Base-by-base conservation (phyloP, 2,113 vertebrate species). In the Calidris pugnax region DNA sequence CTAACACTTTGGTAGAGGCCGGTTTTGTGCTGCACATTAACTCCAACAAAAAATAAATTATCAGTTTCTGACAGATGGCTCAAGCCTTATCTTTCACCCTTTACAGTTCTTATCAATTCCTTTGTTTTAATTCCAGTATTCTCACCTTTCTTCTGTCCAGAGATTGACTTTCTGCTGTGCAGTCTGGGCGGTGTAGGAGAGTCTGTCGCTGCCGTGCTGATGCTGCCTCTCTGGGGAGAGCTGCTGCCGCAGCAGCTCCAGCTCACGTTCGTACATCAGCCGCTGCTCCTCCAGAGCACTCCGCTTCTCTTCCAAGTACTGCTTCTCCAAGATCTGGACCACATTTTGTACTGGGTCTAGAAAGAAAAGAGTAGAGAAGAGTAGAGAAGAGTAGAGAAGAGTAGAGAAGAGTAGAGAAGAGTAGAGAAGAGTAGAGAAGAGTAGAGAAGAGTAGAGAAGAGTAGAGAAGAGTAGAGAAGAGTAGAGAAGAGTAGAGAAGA, bases 121-220 rank as follows among this genome's bases (percentile, higher is more conserved):
- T 60, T 26, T 78, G 37, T 41, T 96, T 95, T 62, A 82, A 85
- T 28, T 75, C 39, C 66, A 82, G 64, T 10, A 14, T 69, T 85
- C 98, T 97, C 68, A 99, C 99, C 99, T 98, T 94, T 99, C 99
- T 95, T 99, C 99, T 2, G 99, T 98, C 99, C 99, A 99, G 93
- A 99, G 98, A 8, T 98, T 98, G 69, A 99, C 98, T 95, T 99
- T 99, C 98, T 98, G 97, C 96, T 99, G 98, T 1, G 98, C 96
- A 1, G 97, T 97, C 96, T 99, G 98, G 28, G 98, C 97, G 45
- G 98, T 97, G 97, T 99, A 99, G 51, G 98, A 97, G 11, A 99
- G 98, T 35, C 98, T 98, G 66, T 99, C 98, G 1, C 97, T 98
- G 96, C 98, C 95, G 47, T 98, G 98, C 80, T 98, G 99, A 9